phyloP scores from a whole-genome alignment of 2,888 invertebrate species.

The Diadromus collaris region DNA sequence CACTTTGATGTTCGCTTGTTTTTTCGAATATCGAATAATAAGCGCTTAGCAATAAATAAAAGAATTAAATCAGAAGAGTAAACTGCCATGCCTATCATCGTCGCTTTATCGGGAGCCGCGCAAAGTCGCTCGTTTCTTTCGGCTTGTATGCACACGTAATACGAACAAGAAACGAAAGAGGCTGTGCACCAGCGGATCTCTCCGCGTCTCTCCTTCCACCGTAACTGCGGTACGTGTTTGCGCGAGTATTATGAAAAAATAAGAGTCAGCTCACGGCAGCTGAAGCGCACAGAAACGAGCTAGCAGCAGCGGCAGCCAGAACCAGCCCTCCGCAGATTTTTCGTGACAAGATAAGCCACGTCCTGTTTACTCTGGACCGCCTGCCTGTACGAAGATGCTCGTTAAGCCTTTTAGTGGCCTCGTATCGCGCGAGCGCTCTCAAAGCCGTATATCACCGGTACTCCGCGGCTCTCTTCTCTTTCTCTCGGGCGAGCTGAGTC shows the following conservation, averaged over 20 bases:
- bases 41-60: background rate
- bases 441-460: constrained; percentile 76
- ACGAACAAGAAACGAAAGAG: constrained; percentile 57
- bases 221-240: constrained; percentile 67
- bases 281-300: constrained; percentile 57
- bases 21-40: background rate
- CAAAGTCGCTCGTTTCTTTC: constrained; percentile 42
- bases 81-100: background rate
- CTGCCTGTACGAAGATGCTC: constrained; percentile 78
- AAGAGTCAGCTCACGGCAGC: constrained; percentile 64
- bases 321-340: constrained; percentile 76
- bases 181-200: constrained; percentile 44
- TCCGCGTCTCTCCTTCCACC: constrained; percentile 5
- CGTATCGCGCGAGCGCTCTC: constrained; percentile 76
- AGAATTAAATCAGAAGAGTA: background rate
- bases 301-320: constrained; percentile 64
- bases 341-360: constrained; percentile 80
- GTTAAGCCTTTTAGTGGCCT: constrained; percentile 79
- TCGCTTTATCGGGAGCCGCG: constrained; percentile 33
- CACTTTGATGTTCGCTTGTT: constrained; percentile 7
- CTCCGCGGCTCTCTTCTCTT: constrained; percentile 43
- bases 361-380: constrained; percentile 77
- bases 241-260: constrained; percentile 66
- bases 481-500: constrained; percentile 25
- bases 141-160: constrained; percentile 45